Evolutionary conservation across 2,797 vertebrate species (phyloP).

Genomic region (Sebastes kiyomatsui): DNA sequence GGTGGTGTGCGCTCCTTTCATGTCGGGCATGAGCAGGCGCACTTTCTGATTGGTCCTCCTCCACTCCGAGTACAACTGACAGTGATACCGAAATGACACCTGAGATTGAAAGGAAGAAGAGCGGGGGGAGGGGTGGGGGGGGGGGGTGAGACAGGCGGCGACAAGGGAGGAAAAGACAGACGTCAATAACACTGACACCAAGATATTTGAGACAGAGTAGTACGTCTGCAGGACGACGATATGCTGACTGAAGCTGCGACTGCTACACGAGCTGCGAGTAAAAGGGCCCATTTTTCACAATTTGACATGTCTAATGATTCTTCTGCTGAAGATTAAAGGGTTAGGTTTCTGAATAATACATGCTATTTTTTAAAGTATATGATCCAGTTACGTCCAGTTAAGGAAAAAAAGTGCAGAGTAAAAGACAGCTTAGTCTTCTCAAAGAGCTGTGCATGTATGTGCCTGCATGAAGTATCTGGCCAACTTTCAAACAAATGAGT

Average conservation of each 20-base stretch:
- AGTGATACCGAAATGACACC: conserved; percentile 99
- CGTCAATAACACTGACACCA: conserved; percentile 34
- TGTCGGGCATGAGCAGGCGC: conserved; percentile 89
- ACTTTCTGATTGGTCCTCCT: conserved; percentile 98
- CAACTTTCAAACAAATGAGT: conserved; percentile 5
- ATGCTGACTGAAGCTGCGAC: background rate
- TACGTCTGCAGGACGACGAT: background rate
- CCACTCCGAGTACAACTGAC: conserved; percentile 98
- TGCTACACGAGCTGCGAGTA: background rate
- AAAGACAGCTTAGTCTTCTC: background rate
- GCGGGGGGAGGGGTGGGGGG: background rate
- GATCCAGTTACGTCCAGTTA: background rate
- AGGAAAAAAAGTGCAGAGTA: background rate
- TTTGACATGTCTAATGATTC: background rate
- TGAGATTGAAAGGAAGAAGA: conserved; percentile 45
- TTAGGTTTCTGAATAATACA: background rate
- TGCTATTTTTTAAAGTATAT: conserved; percentile 8
- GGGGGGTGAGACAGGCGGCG: background rate
- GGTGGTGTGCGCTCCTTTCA: conserved; percentile 84
- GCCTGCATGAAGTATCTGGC: background rate
- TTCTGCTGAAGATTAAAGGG: background rate
- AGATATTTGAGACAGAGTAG: conserved; percentile 36
- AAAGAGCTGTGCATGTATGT: background rate
- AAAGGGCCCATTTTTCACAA: background rate
- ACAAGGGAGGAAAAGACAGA: conserved; percentile 14